Evolutionary conservation across 2,888 invertebrate genomes (phyloP), one percentile per base, ranked within the genome.

Genomic region (Clepsis dumicolana): DNA sequence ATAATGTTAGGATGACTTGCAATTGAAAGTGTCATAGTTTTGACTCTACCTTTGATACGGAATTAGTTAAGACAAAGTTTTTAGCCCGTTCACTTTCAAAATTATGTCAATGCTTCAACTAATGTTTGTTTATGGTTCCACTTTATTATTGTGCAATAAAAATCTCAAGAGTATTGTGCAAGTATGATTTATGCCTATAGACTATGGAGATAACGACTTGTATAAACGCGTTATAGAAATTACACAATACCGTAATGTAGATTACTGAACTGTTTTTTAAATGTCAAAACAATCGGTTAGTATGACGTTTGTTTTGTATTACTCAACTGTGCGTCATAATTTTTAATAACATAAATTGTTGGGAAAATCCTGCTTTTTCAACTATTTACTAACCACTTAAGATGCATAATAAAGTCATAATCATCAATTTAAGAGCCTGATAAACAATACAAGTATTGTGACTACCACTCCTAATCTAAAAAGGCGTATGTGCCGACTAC

Each of bases 151-250:
- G 41, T 53, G 59, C 32, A 18, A 32, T 44, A n/a, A 44, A 44
- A 50, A 56, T 53, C 44, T 65, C 65, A 32, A 61, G 59, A 41
- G 38, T 48, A 18, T 29, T 48, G 14, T 18, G 24, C 24, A 60
- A 61, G 14, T 21, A 29, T 29, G 5, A 48, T 27, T 44, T 27
- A 48, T 48, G n/a, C 25, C 41, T n/a, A 14, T 44, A 7, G 1
- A 57, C 14, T 50, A 29, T 18, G 16, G 44, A 48, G 44, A 59
- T 59, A 59, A 44, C 2, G 38, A 38, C n/a, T 2, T 38, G 14
- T 38, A 14, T 38, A 38, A 38, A 41, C 16, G 16, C 16, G 16
- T 41, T 3, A 41, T 7, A 5, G 16, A 5, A 16, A 41, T 16
- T 41, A 41, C 41, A 18, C 41, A 41, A 41, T 41, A 41, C 8